These are phyloP conservation scores for Heliangelus exortis DNA, from an alignment of 2,797 vertebrate species.

Conservation along the genomic window DNA sequence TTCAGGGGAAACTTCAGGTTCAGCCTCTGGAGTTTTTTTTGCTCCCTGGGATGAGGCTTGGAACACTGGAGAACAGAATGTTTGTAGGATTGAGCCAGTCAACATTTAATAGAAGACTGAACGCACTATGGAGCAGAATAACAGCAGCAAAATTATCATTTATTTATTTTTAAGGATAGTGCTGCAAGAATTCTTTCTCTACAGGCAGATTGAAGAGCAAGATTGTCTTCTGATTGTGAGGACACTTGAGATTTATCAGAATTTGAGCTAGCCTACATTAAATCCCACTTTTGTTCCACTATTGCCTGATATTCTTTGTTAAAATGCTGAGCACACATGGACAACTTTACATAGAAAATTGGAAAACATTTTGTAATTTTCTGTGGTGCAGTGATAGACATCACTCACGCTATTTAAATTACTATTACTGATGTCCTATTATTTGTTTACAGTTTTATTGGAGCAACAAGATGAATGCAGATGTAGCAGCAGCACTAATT, in stretches of 20 bases:
- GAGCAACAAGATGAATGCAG: slow-evolving; percentile 23
- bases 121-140: not conserved
- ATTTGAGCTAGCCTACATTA: not conserved
- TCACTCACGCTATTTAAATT: slow-evolving; percentile 36
- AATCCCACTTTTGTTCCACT: not conserved
- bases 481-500: slow-evolving; percentile 1
- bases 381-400: not conserved
- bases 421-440: not conserved
- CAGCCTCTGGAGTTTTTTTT: not conserved
- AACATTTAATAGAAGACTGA: not conserved
- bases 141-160: not conserved
- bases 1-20: not conserved
- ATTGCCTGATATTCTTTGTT: not conserved
- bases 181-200: not conserved
- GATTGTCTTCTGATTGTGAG: not conserved
- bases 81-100: not conserved
- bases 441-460: slow-evolving; percentile 32
- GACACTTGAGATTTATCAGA: not conserved
- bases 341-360: not conserved
- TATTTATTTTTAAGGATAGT: not conserved
- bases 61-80: not conserved
- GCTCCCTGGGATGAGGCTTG: not conserved
- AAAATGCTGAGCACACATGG: not conserved
- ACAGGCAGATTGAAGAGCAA: not conserved
- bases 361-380: slow-evolving; percentile 25